Conservation (phyloP, 2,797 vertebrate genomes). For the Mastacembelus armatus region DNA sequence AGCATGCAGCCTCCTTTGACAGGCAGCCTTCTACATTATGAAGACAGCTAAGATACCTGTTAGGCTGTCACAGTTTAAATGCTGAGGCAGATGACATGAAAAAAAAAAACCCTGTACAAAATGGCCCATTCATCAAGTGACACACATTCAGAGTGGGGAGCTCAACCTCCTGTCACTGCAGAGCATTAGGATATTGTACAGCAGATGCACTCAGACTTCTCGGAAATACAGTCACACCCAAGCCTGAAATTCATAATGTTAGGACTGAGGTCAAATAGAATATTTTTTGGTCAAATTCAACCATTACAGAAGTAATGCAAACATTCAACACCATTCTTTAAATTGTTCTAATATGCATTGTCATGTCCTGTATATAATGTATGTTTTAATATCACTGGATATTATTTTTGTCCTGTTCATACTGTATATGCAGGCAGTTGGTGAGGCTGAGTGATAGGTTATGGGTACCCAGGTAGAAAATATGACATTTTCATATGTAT, state of each 20-base stretch:
- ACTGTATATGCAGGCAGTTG: too few species aligned
- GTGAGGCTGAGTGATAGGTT: too few species aligned
- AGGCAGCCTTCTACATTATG: slow-evolving; percentile 6
- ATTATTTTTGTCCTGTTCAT: too few species aligned
- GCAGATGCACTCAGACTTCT: not conserved
- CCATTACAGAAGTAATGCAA: not conserved
- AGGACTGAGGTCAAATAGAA: not conserved
- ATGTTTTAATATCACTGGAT: too few species aligned
- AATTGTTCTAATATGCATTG: too few species aligned
- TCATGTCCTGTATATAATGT: too few species aligned
- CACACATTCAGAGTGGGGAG: slow-evolving; percentile 22
- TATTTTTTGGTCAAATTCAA: not conserved
- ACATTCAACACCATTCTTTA: too few species aligned
- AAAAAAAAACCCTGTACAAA: not conserved
- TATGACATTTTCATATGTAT: too few species aligned
- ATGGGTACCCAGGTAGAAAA: too few species aligned
- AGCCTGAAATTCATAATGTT: not conserved
- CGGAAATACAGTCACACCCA: not conserved
- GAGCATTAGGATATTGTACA: not conserved
- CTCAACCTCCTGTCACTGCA: not conserved
- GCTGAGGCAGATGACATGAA: slow-evolving; percentile 2
- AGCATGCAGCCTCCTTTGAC: not conserved
- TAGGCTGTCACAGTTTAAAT: slow-evolving; percentile 10
- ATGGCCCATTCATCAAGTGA: slow-evolving; percentile 18
- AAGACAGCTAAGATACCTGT: slow-evolving; percentile 14